phyloP scores from a whole-genome alignment of 2,888 invertebrate genomes.

The Zygogramma bicolorata region DNA sequence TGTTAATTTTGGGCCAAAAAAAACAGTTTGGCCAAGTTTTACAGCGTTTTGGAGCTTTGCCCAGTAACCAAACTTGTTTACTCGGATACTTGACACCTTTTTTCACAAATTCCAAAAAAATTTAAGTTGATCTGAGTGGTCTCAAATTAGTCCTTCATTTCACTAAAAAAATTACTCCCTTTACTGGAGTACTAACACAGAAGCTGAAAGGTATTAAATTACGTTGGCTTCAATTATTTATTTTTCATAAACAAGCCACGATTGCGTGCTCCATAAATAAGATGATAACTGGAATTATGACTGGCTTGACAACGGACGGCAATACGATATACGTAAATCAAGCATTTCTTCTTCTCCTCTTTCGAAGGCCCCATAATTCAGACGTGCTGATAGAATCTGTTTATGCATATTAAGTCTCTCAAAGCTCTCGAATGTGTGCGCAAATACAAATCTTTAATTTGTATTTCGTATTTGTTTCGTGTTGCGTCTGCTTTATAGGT shows the following conservation, averaged over 20 bases:
- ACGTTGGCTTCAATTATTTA: neutral
- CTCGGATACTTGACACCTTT: too few species aligned
- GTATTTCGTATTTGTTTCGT: constrained; percentile 46
- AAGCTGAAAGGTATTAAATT: constrained; percentile 9
- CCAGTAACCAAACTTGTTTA: too few species aligned
- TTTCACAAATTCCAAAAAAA: too few species aligned
- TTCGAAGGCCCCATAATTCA: constrained; percentile 51
- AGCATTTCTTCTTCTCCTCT: constrained; percentile 36
- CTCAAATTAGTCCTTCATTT: too few species aligned
- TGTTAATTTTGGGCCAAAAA: too few species aligned
- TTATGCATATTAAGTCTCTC: constrained; percentile 30
- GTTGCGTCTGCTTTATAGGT: constrained; percentile 34
- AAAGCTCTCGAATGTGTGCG: neutral
- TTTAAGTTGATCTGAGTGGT: too few species aligned
- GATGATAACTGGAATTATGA: constrained; percentile 64
- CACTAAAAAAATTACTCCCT: too few species aligned
- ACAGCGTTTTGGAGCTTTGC: too few species aligned
- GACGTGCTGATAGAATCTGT: constrained; percentile 52
- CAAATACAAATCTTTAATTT: constrained; percentile 36
- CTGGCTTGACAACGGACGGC: constrained; percentile 59
- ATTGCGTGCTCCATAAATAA: constrained; percentile 61
- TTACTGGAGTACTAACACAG: too few species aligned
- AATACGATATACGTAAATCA: constrained; percentile 64
- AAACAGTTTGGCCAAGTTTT: too few species aligned
- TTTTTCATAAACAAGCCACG: constrained; percentile 14